Evolutionary conservation across 2,113 vertebrate genomes (phyloP), one percentile per base, ranked within the genome.

Genomic region (Chloropsis hardwickii): DNA sequence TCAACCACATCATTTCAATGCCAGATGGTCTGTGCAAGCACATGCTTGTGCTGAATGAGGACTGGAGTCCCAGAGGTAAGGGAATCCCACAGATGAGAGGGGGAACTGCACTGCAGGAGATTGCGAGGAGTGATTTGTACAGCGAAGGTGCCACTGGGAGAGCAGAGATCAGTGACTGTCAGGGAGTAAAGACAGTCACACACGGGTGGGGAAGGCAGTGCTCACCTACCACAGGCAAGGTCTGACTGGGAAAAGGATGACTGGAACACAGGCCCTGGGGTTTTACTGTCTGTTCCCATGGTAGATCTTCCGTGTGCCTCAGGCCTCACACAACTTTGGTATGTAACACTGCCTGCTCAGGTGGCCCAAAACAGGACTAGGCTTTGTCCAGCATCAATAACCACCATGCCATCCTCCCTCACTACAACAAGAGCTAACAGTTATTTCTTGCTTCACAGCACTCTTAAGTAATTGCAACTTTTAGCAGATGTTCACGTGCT

Each of bases 161-260:
- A 69, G 27, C 33, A 73, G 57, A 72, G 51, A 23, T 11, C 0
- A 1, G 44, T 0, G 0, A 25, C 37, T 69, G 51, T 24, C 39
- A 37, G 50, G 67, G 74, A 58, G 14, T 10, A 65, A 88, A 81
- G 45, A 31, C 14, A 23, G 45, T 50, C 44, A 51, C 8, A 29
- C 6, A 50, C 73, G 21, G 5, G 21, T 54, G 44, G 7, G 7
- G 27, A 90, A 61, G 24, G 28, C 2, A 6, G 39, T 17, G 47
- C 12, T 87, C 50, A 31, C 13, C 81, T 76, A 16, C 18, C 17
- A n/a, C 35, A 42, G 73, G 25, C 57, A 77, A 58, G 27, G 15
- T 23, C 47, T 40, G 54, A 21, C 27, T 37, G 31, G 24, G 17
- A 50, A 77, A 57, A 73, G 27, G 33, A 42, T 33, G 33, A 7